Base-by-base conservation (phyloP, 2,888 invertebrate species). In the Strigamia crassipes region DNA sequence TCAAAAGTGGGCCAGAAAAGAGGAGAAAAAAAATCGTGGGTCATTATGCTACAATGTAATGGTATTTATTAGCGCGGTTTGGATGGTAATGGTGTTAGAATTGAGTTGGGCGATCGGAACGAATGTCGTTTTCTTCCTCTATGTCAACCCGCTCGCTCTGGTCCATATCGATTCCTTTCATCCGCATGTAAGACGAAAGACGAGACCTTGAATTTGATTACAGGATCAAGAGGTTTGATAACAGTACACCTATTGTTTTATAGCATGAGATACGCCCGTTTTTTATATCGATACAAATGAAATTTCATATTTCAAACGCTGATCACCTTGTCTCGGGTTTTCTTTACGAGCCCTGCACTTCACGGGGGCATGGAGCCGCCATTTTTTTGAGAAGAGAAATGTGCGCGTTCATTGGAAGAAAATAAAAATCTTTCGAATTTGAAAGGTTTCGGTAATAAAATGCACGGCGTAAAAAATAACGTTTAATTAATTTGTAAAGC, bases 11-110 rank as follows among this genome's bases (percentile, higher is more conserved):
- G 13, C 73, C 73, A 31, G 13, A 73, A 73, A 73, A 31, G 18
- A 21, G 56, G 18, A 21, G 18, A n/a, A 6, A 18, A n/a, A 27
- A 23, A 73, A 73, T 73, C 73, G 12, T 73, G 12, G 31, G 73
- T 73, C 73, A 73, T 73, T 73, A 73, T 73, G 73, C 73, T 73
- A 73, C 73, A 73, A 73, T 73, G 73, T 13, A 31, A 27, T 27
- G 73, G 31, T 73, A 73, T 73, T 73, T 73, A 73, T 73, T 73
- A 73, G 73, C 73, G n/a, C 73, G 73, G 73, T 73, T 73, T 73
- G 73, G 27, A 27, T 73, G 73, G 56, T 31, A 31, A 73, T 31
- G 31, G 73, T 31, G 73, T n/a, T 73, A 13, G 27, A 73, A 73
- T 73, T 73, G 73, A 15, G 73, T 31, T 66, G 15, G 73, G 27